phyloP scores from a whole-genome alignment of 2,797 vertebrate genomes.

The Orestias chungarensis region DNA sequence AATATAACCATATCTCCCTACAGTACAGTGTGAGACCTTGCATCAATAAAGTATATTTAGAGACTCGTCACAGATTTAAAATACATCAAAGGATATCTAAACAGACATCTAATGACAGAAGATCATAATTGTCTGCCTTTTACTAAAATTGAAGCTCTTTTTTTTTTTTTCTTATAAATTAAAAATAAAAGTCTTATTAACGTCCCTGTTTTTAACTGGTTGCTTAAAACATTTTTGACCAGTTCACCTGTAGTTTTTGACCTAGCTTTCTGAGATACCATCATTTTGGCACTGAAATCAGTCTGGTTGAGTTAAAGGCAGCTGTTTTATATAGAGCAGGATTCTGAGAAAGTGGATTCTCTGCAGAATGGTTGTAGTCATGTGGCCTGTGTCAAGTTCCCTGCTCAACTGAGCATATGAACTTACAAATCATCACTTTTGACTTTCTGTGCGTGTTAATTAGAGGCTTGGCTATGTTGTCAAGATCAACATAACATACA shows the following conservation, averaged over 20 bases:
- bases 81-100: neutral
- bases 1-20: too few relatives aligned
- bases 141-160: neutral
- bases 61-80: neutral
- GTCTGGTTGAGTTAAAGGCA: neutral
- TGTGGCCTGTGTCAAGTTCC: too few relatives aligned
- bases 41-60: neutral
- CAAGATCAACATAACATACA: too few relatives aligned
- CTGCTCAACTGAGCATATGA: too few relatives aligned
- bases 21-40: neutral
- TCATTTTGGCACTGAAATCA: neutral
- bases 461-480: too few relatives aligned
- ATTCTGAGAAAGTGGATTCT: neutral
- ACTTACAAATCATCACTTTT: too few relatives aligned
- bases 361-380: too few relatives aligned
- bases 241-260: neutral
- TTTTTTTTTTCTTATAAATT: neutral
- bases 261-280: neutral
- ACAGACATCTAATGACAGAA: neutral
- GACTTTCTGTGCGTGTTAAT: too few relatives aligned
- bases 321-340: neutral
- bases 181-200: neutral
- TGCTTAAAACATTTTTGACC: neutral
- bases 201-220: neutral
- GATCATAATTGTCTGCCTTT: neutral